phyloP scores from a whole-genome alignment of 2,797 vertebrate genomes.

The Cetoscarus ocellatus region DNA sequence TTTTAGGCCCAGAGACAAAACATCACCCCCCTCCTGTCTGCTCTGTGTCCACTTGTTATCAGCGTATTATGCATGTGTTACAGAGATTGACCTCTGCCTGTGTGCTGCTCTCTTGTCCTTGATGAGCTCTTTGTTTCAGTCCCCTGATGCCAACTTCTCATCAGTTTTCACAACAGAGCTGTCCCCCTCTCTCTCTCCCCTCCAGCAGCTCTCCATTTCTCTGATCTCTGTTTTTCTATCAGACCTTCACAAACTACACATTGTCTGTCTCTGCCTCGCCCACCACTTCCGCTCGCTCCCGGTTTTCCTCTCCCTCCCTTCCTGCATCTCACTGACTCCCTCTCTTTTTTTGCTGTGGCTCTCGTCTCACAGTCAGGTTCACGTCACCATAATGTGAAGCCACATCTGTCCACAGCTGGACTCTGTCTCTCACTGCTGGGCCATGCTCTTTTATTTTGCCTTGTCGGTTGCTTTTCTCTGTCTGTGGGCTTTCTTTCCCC shows the following conservation, averaged over 20 bases:
- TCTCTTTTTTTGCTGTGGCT: constrained; percentile 47
- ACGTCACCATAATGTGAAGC: constrained; percentile 60
- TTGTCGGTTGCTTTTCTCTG: constrained; percentile 2
- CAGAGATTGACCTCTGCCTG: constrained; percentile 37
- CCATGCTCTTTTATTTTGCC: constrained; percentile 19
- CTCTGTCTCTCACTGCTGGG: constrained; percentile 23
- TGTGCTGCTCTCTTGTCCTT: constrained; percentile 51
- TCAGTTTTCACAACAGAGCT: constrained; percentile 37
- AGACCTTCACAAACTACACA: constrained; percentile 59
- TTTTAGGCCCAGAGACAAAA: constrained; percentile 22
- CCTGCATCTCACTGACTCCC: constrained; percentile 27
- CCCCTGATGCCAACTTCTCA: constrained; percentile 40
- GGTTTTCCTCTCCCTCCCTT: constrained; percentile 35
- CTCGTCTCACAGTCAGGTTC: constrained; percentile 59
- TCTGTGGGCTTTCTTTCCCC: constrained; percentile 14
- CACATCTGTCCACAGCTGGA: constrained; percentile 47
- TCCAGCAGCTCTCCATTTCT: constrained; percentile 39
- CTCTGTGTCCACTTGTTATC: constrained; percentile 35
- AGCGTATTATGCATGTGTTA: constrained; percentile 41
- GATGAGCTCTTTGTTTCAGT: constrained; percentile 62
- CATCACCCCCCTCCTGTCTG: neutral
- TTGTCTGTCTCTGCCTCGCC: constrained; percentile 69
- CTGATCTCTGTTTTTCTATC: constrained; percentile 61
- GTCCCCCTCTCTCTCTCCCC: constrained; percentile 25
- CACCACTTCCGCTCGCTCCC: constrained; percentile 77